These are phyloP conservation scores for Xenopus laevis DNA, from an alignment of 2,113 vertebrate species.

Conservation along the genomic window DNA sequence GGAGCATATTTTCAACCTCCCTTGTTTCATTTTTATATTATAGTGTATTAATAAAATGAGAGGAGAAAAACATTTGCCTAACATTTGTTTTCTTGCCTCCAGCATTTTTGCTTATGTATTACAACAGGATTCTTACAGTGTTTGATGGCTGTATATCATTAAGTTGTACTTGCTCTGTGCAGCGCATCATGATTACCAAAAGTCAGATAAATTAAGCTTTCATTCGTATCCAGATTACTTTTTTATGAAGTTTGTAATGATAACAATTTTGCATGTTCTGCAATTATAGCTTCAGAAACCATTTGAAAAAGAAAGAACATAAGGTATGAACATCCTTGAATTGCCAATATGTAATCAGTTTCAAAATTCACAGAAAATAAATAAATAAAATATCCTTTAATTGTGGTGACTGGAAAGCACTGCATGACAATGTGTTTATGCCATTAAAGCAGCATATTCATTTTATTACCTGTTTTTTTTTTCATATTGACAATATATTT, in stretches of 20 bases:
- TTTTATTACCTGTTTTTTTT: too few species aligned
- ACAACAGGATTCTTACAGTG: constrained; percentile 10
- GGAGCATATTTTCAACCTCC: constrained; percentile 1
- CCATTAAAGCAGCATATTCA: too few species aligned
- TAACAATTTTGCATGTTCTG: neutral
- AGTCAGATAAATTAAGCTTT: neutral
- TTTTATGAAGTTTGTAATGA: neutral
- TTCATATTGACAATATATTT: too few species aligned
- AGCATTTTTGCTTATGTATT: constrained; percentile 27
- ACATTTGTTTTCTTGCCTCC: constrained; percentile 15
- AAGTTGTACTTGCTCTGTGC: neutral
- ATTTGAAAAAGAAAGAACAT: neutral
- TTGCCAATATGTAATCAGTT: too few species aligned
- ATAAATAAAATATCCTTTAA: too few species aligned
- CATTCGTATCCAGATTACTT: too few species aligned
- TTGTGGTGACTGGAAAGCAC: too few species aligned
- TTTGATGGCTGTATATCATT: constrained; percentile 8
- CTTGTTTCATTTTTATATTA: constrained; percentile 18
- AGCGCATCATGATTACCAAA: neutral
- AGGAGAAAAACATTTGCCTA: constrained; percentile 17
- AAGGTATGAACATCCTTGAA: too few species aligned
- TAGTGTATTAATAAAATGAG: constrained; percentile 28
- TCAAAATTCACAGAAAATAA: too few species aligned
- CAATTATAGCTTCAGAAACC: neutral
- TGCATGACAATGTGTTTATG: too few species aligned